Evolutionary conservation across 2,797 vertebrate genomes (phyloP), one percentile per base, ranked within the genome.

Genomic region (Gallinago nigripennis): DNA sequence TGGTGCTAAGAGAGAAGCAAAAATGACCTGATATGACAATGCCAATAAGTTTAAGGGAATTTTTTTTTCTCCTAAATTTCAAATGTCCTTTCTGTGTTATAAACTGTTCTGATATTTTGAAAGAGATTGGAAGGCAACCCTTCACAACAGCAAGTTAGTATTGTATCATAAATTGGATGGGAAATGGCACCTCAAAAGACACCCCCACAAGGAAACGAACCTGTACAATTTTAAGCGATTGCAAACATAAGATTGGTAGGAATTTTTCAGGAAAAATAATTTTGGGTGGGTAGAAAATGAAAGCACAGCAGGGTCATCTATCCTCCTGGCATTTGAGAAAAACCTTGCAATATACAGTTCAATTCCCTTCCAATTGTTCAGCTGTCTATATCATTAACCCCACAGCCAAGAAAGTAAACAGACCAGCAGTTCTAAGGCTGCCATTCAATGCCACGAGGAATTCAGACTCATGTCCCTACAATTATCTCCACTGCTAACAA

Each of bases 311-410:
- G 77, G 56, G 78, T 90, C 66, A 92, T 82, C 78, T 92, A 75
- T 92, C 72, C 77, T 87, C 68, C 80, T 86, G 85, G 84, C 86
- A 84, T 70, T 80, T 85, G 88, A 96, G 73, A 81, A 79, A 85
- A 91, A 77, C 64, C 66, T 77, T 92, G 69, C 69, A 91, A 86
- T 70, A 91, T 65, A 83, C 50, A 73, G 88, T 93, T 96, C 88
- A 72, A 78, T 93, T 94, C 63, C 77, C 23, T 88, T 86, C 66
- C 86, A 93, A 66, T 95, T 94, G 90, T 93, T 91, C 83, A 83
- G 37, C 86, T 90, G 80, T 91, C 87, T 88, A 15, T 92, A 93
- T 95, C 91, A 92, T 97, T 92, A 95, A 94, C 90, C 77, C 86
- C 0, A 1, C 27, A 81, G 88, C 65, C 80, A 92, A 88, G 91